Evolutionary conservation across 2,113 vertebrate species (phyloP).

Genomic region (Scolopax mira): DNA sequence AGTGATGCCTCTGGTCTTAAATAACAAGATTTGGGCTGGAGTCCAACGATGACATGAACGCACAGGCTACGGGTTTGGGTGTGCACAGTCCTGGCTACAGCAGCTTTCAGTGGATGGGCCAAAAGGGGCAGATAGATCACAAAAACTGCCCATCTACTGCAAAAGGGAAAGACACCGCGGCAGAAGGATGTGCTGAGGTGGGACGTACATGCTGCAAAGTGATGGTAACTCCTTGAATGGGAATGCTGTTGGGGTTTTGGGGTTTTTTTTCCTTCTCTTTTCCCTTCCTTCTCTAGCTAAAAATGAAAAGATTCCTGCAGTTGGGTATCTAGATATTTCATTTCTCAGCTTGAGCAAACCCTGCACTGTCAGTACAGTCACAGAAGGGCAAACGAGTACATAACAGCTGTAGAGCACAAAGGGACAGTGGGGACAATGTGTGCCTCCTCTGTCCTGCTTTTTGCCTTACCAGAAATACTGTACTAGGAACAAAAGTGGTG

Average conservation of each 20-base stretch:
- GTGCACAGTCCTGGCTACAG: background rate
- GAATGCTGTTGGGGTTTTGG: background rate
- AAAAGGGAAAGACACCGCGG: background rate
- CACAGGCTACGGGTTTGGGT: background rate
- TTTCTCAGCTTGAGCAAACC: background rate
- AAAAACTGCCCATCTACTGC: background rate
- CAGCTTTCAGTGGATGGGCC: background rate
- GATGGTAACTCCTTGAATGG: background rate
- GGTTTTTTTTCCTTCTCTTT: background rate
- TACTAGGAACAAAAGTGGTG: background rate
- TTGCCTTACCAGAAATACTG: background rate
- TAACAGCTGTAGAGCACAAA: background rate
- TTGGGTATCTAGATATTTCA: background rate
- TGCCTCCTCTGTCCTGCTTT: background rate
- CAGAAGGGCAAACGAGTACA: background rate
- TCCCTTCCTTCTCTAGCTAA: background rate
- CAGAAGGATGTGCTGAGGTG: background rate
- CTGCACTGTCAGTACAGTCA: too few relatives aligned
- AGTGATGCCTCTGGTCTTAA: conserved; percentile 4
- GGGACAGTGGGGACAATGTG: background rate
- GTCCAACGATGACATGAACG: background rate
- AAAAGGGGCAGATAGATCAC: background rate
- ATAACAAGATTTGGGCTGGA: background rate
- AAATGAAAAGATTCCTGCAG: background rate
- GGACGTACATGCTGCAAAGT: background rate